phyloP scores from a whole-genome alignment of 2,797 vertebrate genomes.

The Mus spretus region DNA sequence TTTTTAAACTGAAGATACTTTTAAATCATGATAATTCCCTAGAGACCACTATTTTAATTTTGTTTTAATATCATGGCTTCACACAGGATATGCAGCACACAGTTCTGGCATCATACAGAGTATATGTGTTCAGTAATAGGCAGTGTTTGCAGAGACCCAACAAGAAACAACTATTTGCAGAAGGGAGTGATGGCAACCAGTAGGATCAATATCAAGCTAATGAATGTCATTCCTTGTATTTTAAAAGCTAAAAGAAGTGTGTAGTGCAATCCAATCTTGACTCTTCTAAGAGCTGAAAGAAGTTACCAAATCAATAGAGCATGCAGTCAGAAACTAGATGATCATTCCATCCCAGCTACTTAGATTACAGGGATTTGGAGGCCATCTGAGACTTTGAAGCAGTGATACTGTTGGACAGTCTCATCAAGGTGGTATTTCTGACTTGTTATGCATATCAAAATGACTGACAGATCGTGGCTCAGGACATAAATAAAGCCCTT shows the following conservation, averaged over 20 bases:
- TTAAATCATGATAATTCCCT: background rate
- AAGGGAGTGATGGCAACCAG: background rate
- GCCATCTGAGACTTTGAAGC: background rate
- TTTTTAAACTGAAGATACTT: conserved; percentile 46
- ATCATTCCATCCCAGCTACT: background rate
- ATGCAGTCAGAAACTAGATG: background rate
- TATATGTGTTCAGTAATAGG: background rate
- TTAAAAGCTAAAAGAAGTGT: conserved; percentile 54
- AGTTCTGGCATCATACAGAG: background rate
- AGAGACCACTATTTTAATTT: conserved; percentile 8
- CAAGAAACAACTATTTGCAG: background rate
- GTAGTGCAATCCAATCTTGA: background rate
- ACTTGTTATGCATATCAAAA: conserved; percentile 16
- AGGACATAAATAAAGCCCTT: conserved; percentile 46
- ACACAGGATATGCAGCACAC: background rate
- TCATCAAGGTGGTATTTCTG: background rate
- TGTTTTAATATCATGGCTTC: background rate
- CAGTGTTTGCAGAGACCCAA: background rate
- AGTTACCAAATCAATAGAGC: conserved; percentile 16
- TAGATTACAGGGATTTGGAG: conserved; percentile 17
- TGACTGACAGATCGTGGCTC: conserved; percentile 61
- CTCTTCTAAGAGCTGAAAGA: conserved; percentile 47
- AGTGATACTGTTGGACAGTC: background rate
- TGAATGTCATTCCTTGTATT: conserved; percentile 54
- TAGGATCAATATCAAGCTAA: conserved; percentile 32